phyloP scores from a whole-genome alignment of 2,113 vertebrate genomes.

The Mus musculus region GRCm39 chr12:78183001-78183500 shows the following conservation, averaged over 20 bases:
- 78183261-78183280: not conserved
- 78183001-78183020: constrained; percentile 39
- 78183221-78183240: not conserved
- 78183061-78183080: not conserved
- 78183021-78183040: not conserved
- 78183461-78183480: constrained; percentile 34
- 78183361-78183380: not conserved
- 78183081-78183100: not conserved
- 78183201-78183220: not conserved
- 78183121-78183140: not conserved
- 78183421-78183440: constrained; percentile 38
- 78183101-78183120: constrained; percentile 11
- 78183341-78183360: constrained; percentile 1
- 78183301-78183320: not conserved
- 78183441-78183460: constrained; percentile 34
- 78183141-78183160: not conserved
- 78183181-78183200: not conserved
- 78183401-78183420: not conserved
- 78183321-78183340: not conserved
- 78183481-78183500: constrained; percentile 51
- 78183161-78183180: not conserved
- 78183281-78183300: not conserved
- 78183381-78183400: not conserved
- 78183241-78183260: not conserved
- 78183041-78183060: constrained; percentile 12